Percentiles rank a stretch among this genome's conserved stretches.
Evolutionary conservation across 2,888 invertebrate genomes (phyloP).

Genomic region (Drosophila silvestris): DNA sequence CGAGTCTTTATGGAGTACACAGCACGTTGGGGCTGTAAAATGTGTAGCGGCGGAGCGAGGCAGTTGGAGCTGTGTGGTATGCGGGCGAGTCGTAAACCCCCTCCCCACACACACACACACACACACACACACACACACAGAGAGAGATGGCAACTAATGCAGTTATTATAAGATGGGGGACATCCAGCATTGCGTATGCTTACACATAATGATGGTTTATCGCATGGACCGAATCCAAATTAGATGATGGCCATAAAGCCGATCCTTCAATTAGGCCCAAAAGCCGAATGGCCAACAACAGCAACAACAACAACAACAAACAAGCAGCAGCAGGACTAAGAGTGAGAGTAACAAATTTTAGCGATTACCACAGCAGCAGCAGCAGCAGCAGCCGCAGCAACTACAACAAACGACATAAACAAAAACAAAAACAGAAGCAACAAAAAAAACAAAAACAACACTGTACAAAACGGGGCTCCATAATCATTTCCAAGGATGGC

Average conservation of each 20-base stretch:
- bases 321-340: background rate
- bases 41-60: background rate
- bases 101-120: too few relatives aligned
- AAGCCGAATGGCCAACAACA: conserved; percentile 40
- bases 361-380: conserved; percentile 41
- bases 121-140: too few relatives aligned
- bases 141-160: conserved; percentile 48
- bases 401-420: conserved; percentile 6
- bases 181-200: conserved; percentile 14
- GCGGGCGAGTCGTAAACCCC: conserved; percentile 28
- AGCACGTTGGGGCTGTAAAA: conserved; percentile 1
- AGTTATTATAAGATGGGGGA: conserved; percentile 40
- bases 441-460: background rate
- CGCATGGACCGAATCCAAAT: conserved; percentile 60
- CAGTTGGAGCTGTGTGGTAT: background rate
- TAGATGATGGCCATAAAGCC: conserved; percentile 60
- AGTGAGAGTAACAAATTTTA: conserved; percentile 38
- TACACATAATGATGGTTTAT: conserved; percentile 54
- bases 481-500: conserved; percentile 60
- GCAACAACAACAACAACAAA: conserved; percentile 24
- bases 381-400: background rate
- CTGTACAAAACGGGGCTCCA: conserved; percentile 46
- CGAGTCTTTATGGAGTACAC: background rate
- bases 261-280: conserved; percentile 59
- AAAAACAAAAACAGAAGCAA: conserved; percentile 1